Evolutionary conservation across 2,113 vertebrate species (phyloP).

Genomic region (Onychostruthus taczanowskii): DNA sequence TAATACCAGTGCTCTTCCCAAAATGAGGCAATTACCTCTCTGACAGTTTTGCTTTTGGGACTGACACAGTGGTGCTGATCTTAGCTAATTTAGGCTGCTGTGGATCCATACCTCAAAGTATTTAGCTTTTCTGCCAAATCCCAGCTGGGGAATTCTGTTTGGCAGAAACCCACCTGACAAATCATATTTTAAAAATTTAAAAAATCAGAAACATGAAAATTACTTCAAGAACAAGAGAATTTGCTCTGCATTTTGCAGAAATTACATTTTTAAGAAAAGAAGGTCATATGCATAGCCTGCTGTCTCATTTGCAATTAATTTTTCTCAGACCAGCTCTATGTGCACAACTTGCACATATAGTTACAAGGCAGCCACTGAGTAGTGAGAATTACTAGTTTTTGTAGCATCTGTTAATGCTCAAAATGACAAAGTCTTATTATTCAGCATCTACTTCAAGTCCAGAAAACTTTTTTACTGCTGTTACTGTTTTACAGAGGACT

Average conservation of each 20-base stretch:
- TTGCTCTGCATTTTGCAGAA: constrained; percentile 2
- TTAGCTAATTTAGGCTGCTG: background rate
- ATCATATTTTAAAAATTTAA: background rate
- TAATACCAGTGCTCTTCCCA: background rate
- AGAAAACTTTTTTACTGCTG: background rate
- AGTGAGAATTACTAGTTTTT: background rate
- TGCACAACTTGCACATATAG: background rate
- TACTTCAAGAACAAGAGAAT: background rate
- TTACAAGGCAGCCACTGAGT: background rate
- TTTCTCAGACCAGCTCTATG: background rate
- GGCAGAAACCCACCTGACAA: background rate
- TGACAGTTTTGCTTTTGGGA: background rate
- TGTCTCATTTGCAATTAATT: background rate
- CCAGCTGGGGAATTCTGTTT: background rate
- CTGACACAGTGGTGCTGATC: background rate
- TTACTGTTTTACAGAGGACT: background rate
- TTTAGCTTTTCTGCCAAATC: background rate
- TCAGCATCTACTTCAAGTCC: background rate
- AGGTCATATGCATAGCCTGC: background rate
- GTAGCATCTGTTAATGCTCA: background rate
- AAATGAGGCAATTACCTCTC: background rate
- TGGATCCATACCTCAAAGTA: background rate
- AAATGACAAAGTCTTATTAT: background rate
- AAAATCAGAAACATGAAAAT: background rate
- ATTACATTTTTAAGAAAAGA: background rate